Evolutionary conservation across 2,113 vertebrate species (phyloP), one percentile per base, ranked within the genome.

Genomic region (Alectura lathami): DNA sequence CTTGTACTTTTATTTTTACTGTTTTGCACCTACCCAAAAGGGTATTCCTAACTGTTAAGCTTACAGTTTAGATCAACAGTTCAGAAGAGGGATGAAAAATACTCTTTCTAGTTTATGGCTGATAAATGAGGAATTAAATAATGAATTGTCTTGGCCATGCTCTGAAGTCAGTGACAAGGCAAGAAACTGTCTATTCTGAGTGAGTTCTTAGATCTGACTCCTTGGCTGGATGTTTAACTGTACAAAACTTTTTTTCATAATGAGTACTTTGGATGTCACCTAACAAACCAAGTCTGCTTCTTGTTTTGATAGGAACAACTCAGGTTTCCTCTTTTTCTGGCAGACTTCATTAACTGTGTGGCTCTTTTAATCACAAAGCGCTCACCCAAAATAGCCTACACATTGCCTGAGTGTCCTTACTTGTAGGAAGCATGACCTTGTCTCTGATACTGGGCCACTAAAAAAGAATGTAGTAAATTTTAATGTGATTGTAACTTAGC

Each of bases 391-490:
- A 91, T 81, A 88, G 64, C 73, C 83, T 88, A 21, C 51, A 42
- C 32, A 12, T 86, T 90, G 56, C 50, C 90, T 53, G 60, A 83
- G 47, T 50, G 51, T 83, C 73, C 85, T 93, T 84, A 59, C 56
- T 88, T 68, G 56, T 86, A 72, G 86, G 91, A 91, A 93, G 43
- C 51, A 4, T 40, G 88, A 91, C 74, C 89, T 79, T 48, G 47
- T 87, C 21, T 94, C 53, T 91, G 87, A 93, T 91, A 83, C 29
- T 47, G n/a, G 68, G 76, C 91, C 89, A 89, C 91, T 56, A 62
- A 68, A 88, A 62, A 95, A 78, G 72, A 91, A 87, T 67, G 67
- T 70, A 79, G 93, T 89, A 83, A 87, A 91, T 96, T 95, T 92
- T 82, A 69, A 89, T 95, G 78, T 36, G 70, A 87, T 76, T 95